phyloP scores from a whole-genome alignment of 1,140 invertebrate species.

The Coboldia fuscipes region DNA sequence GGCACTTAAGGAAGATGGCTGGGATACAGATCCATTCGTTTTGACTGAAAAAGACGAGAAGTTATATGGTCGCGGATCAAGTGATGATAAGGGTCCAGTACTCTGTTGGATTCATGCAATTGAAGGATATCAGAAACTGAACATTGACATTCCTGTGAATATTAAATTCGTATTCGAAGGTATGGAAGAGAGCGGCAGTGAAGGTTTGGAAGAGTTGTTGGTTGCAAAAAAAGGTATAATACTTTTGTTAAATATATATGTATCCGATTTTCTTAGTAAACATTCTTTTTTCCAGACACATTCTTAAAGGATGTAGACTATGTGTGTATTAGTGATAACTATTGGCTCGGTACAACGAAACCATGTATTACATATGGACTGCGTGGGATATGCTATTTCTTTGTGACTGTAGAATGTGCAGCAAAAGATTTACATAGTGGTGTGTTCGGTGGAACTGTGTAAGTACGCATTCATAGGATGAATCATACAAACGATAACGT shows the following conservation, averaged over 20 bases:
- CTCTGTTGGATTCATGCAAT: slow-evolving; percentile 89
- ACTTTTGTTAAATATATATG: neutral
- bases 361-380: slow-evolving; percentile 96
- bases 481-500: too few relatives aligned
- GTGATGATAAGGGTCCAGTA: slow-evolving; percentile 87
- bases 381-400: slow-evolving; percentile 83
- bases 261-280: neutral
- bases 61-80: slow-evolving; percentile 77
- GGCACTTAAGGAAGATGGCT: slow-evolving; percentile 76
- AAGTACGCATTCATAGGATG: too few relatives aligned
- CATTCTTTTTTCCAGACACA: slow-evolving; percentile 24
- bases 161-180: slow-evolving; percentile 95
- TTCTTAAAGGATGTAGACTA: slow-evolving; percentile 78
- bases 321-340: slow-evolving; percentile 97
- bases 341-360: slow-evolving; percentile 91
- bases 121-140: slow-evolving; percentile 60
- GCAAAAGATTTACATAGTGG: slow-evolving; percentile 89
- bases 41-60: slow-evolving; percentile 77
- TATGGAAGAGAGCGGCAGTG: slow-evolving; percentile 96
- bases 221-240: slow-evolving; percentile 38
- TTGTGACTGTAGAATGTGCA: slow-evolving; percentile 72
- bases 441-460: slow-evolving; percentile 76
- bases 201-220: slow-evolving; percentile 79
- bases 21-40: slow-evolving; percentile 87
- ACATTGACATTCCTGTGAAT: slow-evolving; percentile 66